phyloP scores from a whole-genome alignment of 2,113 vertebrate species.

The Neoarius graeffei region DNA sequence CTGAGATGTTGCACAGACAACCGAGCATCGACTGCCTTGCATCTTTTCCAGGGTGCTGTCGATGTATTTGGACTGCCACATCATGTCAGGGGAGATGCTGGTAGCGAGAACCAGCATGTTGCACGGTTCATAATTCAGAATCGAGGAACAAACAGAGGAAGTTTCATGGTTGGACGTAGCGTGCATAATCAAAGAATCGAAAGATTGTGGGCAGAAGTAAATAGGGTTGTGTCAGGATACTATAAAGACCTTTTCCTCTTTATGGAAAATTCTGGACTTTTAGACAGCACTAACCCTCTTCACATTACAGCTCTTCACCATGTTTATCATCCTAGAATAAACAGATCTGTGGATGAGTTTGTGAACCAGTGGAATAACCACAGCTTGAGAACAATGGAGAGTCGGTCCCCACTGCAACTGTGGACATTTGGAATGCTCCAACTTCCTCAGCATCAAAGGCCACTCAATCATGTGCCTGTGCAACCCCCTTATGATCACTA shows the following conservation, averaged over 20 bases:
- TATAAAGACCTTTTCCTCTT: neutral
- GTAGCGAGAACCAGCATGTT: slow-evolving; percentile 22
- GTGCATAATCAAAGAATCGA: slow-evolving; percentile 38
- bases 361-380: slow-evolving; percentile 26
- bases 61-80: slow-evolving; percentile 14
- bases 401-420: slow-evolving; percentile 19
- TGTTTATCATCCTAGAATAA: slow-evolving; percentile 24
- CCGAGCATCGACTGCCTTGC: slow-evolving; percentile 18
- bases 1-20: slow-evolving; percentile 21
- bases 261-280: slow-evolving; percentile 35
- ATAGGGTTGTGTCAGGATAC: slow-evolving; percentile 29
- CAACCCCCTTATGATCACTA: neutral
- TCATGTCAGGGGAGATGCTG: slow-evolving; percentile 25
- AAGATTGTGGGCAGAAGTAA: slow-evolving; percentile 40
- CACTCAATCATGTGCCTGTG: slow-evolving; percentile 11
- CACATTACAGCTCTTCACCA: slow-evolving; percentile 33
- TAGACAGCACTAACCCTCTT: slow-evolving; percentile 32
- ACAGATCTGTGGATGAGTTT: neutral
- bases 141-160: slow-evolving; percentile 20
- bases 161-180: slow-evolving; percentile 28
- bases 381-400: slow-evolving; percentile 13
- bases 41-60: slow-evolving; percentile 28
- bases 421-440: slow-evolving; percentile 32
- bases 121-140: slow-evolving; percentile 36
- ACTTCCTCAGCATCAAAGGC: slow-evolving; percentile 20